Conservation (phyloP, 2,797 vertebrate genomes). For the Gallinago stenura region DNA sequence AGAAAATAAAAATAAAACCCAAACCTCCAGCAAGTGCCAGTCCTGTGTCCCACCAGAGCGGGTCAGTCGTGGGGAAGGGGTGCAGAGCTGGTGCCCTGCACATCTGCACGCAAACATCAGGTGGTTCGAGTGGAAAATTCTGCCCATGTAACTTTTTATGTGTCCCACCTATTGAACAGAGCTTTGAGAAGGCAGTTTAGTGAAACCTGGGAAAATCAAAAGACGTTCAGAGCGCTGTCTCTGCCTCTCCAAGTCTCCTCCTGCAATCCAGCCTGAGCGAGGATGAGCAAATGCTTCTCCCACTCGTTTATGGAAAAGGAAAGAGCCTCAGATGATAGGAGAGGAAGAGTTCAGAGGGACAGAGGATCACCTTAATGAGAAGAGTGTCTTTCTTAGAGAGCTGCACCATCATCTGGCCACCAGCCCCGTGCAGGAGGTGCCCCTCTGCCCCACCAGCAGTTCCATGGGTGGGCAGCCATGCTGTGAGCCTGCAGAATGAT, state of each 20-base stretch:
- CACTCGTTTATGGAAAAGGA: neutral
- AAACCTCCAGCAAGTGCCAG: neutral
- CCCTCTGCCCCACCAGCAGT: fast-evolving
- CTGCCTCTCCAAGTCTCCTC: neutral
- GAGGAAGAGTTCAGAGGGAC: neutral
- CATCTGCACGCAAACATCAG: neutral
- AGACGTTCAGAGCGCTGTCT: neutral
- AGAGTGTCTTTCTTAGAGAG: neutral
- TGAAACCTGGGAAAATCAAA: neutral
- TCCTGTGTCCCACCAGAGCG: neutral
- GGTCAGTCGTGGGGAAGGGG: neutral
- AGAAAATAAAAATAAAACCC: neutral
- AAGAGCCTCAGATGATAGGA: neutral
- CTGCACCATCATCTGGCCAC: neutral
- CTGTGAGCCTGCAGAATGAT: fast-evolving
- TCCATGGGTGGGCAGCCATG: fast-evolving
- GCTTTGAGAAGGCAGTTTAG: neutral
- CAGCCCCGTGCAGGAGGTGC: neutral
- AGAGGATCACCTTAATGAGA: neutral
- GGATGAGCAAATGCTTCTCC: neutral
- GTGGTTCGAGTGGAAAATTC: neutral
- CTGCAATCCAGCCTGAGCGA: neutral
- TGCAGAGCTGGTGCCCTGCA: neutral
- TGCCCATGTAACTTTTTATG: neutral
- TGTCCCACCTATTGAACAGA: neutral